These are phyloP conservation scores for Pagetopsis macropterus DNA, from an alignment of 2,797 vertebrate species.

Conservation along the genomic window DNA sequence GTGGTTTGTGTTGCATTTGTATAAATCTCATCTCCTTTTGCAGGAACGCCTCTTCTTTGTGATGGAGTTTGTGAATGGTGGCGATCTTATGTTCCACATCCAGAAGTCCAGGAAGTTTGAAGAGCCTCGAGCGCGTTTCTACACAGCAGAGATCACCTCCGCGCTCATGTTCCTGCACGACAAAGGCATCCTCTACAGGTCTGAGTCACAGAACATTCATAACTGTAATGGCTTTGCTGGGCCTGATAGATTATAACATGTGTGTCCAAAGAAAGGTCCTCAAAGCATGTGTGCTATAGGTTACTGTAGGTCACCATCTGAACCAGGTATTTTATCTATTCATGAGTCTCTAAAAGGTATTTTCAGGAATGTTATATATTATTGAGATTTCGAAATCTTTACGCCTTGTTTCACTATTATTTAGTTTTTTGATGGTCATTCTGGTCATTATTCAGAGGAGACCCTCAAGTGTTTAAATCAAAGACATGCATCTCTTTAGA, in stretches of 20 bases:
- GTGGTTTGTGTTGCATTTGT: conserved; percentile 23
- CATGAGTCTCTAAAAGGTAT: background rate
- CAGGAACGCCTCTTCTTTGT: conserved; percentile 96
- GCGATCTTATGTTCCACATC: conserved; percentile 99
- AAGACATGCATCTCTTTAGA: too few relatives aligned
- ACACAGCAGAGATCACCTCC: conserved; percentile 95
- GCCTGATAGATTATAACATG: background rate
- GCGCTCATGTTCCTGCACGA: conserved; percentile 97
- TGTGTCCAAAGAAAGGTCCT: background rate
- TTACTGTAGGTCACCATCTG: background rate
- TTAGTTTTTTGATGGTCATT: too few relatives aligned
- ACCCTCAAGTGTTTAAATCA: too few relatives aligned
- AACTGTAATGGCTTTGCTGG: background rate
- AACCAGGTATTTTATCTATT: background rate
- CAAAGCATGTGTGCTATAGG: background rate
- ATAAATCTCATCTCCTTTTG: conserved; percentile 38
- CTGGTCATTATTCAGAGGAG: too few relatives aligned
- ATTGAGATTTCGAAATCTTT: background rate
- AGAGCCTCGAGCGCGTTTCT: conserved; percentile 92
- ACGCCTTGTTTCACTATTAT: too few relatives aligned
- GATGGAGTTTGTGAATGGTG: conserved; percentile 99
- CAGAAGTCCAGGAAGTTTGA: conserved; percentile 98
- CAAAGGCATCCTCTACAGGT: conserved; percentile 97
- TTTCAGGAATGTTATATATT: background rate
- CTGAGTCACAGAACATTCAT: conserved; percentile 47